A percentile compares a stretch with the other conserved stretches of the same genome.
phyloP scores from a whole-genome alignment of 2,113 vertebrate species.

The Thunnus thynnus region DNA sequence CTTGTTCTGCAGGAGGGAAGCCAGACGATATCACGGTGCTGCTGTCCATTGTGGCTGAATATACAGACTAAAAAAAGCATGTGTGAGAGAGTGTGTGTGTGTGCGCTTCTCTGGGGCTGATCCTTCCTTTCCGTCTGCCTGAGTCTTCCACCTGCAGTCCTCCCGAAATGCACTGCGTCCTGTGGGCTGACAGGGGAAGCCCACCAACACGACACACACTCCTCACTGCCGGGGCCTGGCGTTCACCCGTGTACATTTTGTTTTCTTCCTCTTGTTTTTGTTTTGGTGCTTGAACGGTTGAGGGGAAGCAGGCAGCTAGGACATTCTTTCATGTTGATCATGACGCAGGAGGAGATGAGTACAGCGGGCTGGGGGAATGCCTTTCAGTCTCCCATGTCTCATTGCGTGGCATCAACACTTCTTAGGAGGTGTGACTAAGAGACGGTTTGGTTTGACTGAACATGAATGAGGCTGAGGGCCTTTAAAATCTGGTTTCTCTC shows the following conservation, averaged over 20 bases:
- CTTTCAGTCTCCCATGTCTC: constrained; percentile 10
- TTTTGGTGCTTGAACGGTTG: constrained; percentile 49
- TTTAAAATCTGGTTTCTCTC: constrained; percentile 26
- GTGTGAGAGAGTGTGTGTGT: not conserved
- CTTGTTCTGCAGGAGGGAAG: constrained; percentile 90
- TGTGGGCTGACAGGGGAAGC: constrained; percentile 41
- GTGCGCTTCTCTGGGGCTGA: constrained; percentile 34
- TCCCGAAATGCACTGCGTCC: constrained; percentile 63
- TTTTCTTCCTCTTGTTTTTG: constrained; percentile 54
- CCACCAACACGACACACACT: constrained; percentile 35
- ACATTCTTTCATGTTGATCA: constrained; percentile 45
- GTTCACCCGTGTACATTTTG: constrained; percentile 44
- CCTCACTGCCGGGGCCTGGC: constrained; percentile 24
- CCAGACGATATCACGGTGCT: constrained; percentile 99
- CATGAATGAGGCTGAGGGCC: not conserved
- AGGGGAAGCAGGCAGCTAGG: constrained; percentile 56
- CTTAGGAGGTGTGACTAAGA: constrained; percentile 1
- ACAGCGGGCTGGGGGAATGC: not conserved
- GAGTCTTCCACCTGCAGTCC: constrained; percentile 72
- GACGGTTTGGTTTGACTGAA: constrained; percentile 1
- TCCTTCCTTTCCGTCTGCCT: constrained; percentile 45
- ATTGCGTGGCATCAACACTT: constrained; percentile 6
- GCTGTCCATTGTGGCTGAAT: constrained; percentile 98
- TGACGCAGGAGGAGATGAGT: constrained; percentile 44
- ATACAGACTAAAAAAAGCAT: constrained; percentile 89